A percentile compares a stretch with the other conserved stretches of the same genome.
phyloP scores from a whole-genome alignment of 1,140 invertebrate genomes.

The Drosophila triauraria region DNA sequence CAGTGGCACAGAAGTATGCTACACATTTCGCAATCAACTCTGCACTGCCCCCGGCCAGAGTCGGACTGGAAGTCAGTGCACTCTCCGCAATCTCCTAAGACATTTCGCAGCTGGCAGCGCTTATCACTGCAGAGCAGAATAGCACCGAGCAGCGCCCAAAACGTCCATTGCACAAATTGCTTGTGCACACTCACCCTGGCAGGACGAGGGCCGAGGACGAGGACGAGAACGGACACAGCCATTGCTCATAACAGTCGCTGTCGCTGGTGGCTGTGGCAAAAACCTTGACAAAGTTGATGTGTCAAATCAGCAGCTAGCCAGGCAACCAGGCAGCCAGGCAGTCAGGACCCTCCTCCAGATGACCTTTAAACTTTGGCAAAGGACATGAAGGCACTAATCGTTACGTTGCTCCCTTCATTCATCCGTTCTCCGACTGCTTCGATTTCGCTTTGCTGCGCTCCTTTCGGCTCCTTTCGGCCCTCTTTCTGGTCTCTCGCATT shows the following conservation, averaged over 20 bases:
- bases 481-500: constrained; percentile 10
- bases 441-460: constrained; percentile 61
- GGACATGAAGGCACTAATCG: constrained; percentile 85
- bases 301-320: constrained; percentile 76
- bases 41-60: constrained; percentile 27
- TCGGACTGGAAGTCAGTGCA: constrained; percentile 65
- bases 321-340: neutral
- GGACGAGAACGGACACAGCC: constrained; percentile 26
- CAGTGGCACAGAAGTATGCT: constrained; percentile 54
- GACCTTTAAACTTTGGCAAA: constrained; percentile 84
- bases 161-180: constrained; percentile 83
- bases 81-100: constrained; percentile 78
- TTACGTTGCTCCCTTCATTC: constrained; percentile 83
- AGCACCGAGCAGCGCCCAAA: constrained; percentile 56
- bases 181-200: constrained; percentile 52
- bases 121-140: constrained; percentile 69
- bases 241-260: constrained; percentile 76
- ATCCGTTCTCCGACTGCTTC: constrained; percentile 68
- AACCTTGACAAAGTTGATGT: constrained; percentile 83
- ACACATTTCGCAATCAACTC: constrained; percentile 60
- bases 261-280: constrained; percentile 64
- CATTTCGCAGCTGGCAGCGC: constrained; percentile 77
- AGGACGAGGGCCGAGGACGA: constrained; percentile 1
- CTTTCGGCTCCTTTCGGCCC: neutral
- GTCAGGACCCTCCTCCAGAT: constrained; percentile 52